Base-by-base conservation (phyloP, 92 coral and sea anemone species). In the Actinostola sp. region DNA sequence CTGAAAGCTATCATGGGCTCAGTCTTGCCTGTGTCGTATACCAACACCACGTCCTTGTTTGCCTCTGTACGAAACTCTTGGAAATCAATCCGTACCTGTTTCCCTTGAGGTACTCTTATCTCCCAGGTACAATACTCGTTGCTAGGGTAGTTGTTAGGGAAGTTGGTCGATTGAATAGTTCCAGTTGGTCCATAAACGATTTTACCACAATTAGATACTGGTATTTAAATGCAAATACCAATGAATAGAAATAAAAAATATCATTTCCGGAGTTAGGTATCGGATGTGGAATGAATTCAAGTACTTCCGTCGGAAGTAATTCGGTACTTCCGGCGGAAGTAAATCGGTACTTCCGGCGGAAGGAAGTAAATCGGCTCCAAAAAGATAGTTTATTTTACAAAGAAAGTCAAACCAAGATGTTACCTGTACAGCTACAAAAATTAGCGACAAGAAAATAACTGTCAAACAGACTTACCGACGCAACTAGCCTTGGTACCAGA, bases 91-190 rank as follows among this genome's bases (percentile, higher is more conserved):
- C 88, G 89, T 9, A 95, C 91, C 66, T 91, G 92, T 65, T 91
- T 95, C 14, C 99, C 99, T n/a, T 53, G 66, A 0, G 99, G 97
- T 4, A 95, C 99, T 19, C 80, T 85, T 49, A 95, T 91, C 38
- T 95, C 84, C 99, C 99, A 95, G 3, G 99, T 95, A 48, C 99
- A 95, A 80, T 95, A 95, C 51, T 91, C 90, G 71, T 95, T 85
- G 89, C 80, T 77, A 5, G 76, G 84, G 62, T 95, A 95, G 64
- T 88, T 75, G 68, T 88, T 88, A 30, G 99, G 99, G 78, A 88
- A 94, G 70, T 94, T 88, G 34, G 97, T 71, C 24, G 98, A 94
- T 44, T 91, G 83, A 20, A 94, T 71, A 7, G 85, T 76, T 27
- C 98, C 98, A 6, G 86, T 78, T 11, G 98, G 98, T 35, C 98